Percentiles rank a stretch among this genome's conserved stretches.
phyloP scores from a whole-genome alignment of 2,797 vertebrate species.

The Gymnoscopelus braueri region DNA sequence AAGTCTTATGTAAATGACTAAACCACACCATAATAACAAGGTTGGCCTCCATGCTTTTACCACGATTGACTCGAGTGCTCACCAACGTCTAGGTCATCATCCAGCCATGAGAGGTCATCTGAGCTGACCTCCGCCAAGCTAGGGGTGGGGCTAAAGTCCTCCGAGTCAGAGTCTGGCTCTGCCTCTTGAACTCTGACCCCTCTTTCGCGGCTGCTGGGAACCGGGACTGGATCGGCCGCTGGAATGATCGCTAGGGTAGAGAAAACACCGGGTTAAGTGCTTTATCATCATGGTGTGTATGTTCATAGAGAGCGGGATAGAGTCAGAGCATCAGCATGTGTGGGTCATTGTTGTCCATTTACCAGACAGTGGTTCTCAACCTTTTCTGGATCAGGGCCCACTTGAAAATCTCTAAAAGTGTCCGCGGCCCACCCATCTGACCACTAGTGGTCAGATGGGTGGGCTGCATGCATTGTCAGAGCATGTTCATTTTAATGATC shows the following conservation, averaged over 20 bases:
- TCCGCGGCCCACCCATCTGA: no score
- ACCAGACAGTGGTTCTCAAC: no score
- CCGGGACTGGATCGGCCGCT: slow-evolving; percentile 42
- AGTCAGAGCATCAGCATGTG: no score
- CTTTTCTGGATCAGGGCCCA: no score
- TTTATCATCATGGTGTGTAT: not conserved
- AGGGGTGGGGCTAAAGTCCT: slow-evolving; percentile 80
- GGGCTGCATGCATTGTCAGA: no score
- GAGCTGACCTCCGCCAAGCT: slow-evolving; percentile 84
- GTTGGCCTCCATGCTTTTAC: not conserved
- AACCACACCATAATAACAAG: no score
- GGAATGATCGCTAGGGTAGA: slow-evolving; percentile 4
- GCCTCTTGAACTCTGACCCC: slow-evolving; percentile 31
- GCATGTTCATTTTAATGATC: no score
- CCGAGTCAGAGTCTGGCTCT: slow-evolving; percentile 69
- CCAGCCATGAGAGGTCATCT: slow-evolving; percentile 80
- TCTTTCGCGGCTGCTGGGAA: slow-evolving; percentile 28
- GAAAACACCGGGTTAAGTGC: not conserved
- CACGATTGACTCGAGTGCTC: slow-evolving; percentile 12
- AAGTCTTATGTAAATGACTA: no score
- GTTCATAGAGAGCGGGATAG: not conserved
- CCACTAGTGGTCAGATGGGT: no score
- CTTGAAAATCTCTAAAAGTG: no score
- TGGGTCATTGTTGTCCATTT: no score
- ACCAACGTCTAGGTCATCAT: slow-evolving; percentile 70